A percentile compares a stretch with the other conserved stretches of the same genome.
phyloP scores from a whole-genome alignment of 2,113 vertebrate genomes.

The Passer montanus region DNA sequence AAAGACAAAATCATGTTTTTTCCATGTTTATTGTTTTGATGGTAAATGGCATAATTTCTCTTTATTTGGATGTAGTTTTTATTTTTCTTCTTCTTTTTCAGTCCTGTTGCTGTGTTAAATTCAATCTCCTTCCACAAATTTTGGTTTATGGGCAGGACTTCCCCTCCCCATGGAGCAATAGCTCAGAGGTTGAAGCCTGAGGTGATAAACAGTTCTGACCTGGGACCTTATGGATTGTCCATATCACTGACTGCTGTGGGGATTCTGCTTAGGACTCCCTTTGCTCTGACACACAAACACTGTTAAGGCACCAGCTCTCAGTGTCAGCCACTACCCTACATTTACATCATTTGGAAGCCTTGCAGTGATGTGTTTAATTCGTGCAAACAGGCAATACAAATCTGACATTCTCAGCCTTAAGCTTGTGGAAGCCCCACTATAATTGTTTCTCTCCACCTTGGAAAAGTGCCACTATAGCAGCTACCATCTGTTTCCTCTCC shows the following conservation, averaged over 20 bases:
- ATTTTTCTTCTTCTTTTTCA: neutral
- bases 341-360: neutral
- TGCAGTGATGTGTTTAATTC: neutral
- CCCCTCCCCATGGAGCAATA: accelerated
- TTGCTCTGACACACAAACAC: neutral
- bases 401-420: neutral
- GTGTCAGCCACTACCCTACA: accelerated
- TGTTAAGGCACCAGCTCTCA: neutral
- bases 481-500: slow-evolving; percentile 37
- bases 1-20: neutral
- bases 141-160: neutral
- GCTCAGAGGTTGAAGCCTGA: neutral
- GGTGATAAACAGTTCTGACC: neutral
- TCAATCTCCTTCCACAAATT: neutral
- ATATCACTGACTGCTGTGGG: accelerated
- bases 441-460: slow-evolving; percentile 18
- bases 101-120: neutral
- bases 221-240: neutral
- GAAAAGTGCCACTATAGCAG: slow-evolving; percentile 15
- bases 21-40: neutral
- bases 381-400: neutral
- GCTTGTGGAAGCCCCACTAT: neutral
- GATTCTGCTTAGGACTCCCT: neutral
- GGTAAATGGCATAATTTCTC: neutral
- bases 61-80: neutral